A percentile compares a stretch with the other conserved stretches of the same genome.
Conservation (phyloP, 2,113 vertebrate genomes). For the Megaptera novaeangliae region DNA sequence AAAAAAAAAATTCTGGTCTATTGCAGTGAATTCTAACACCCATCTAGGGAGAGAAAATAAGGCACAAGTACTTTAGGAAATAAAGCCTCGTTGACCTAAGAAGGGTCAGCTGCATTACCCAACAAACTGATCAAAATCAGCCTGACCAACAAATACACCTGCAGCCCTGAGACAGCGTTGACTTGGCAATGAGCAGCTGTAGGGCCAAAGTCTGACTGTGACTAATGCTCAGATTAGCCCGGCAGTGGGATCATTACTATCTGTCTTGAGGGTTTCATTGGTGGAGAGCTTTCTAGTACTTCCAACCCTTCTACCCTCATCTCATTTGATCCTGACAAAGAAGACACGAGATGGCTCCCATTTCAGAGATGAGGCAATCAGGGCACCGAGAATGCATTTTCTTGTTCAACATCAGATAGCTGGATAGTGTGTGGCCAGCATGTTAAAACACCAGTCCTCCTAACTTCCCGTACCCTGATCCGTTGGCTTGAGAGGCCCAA, state of each 20-base stretch:
- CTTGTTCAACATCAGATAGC: background rate
- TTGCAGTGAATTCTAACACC: background rate
- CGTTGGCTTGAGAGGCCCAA: background rate
- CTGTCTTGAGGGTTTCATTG: background rate
- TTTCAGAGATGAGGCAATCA: background rate
- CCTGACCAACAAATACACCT: background rate
- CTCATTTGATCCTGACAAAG: background rate
- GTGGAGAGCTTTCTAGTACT: background rate
- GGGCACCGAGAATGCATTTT: background rate
- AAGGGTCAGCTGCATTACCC: background rate
- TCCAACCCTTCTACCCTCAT: fast-evolving
- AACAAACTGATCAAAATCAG: background rate
- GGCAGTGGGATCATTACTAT: background rate
- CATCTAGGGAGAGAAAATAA: background rate
- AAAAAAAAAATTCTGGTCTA: background rate
- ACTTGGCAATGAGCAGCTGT: background rate
- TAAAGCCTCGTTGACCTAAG: background rate
- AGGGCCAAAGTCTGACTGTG: background rate
- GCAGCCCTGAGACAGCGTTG: background rate
- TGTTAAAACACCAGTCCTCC: background rate
- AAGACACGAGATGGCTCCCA: background rate
- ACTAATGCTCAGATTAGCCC: background rate
- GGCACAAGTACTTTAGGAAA: background rate
- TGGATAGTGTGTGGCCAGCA: background rate
- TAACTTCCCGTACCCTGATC: background rate